These are phyloP conservation scores for Drosophila nebulosa DNA, from an alignment of 1,140 invertebrate species.

Conservation along the genomic window DNA sequence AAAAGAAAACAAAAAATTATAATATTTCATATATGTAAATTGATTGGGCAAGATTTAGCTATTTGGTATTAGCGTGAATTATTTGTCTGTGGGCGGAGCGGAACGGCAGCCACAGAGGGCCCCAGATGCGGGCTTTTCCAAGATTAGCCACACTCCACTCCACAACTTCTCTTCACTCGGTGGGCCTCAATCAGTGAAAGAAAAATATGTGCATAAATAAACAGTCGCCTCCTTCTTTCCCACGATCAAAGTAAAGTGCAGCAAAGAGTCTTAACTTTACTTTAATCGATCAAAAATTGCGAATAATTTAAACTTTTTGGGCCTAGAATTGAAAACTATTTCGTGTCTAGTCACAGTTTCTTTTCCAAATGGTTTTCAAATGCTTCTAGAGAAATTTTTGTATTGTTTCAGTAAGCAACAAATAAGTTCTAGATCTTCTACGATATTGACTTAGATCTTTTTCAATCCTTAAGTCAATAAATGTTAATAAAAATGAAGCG, in stretches of 20 bases:
- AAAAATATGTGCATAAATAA: neutral
- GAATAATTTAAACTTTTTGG: no score
- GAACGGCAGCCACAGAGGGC: slow-evolving; percentile 16
- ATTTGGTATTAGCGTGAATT: slow-evolving; percentile 25
- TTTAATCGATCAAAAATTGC: no score
- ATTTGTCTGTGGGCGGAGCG: slow-evolving; percentile 48
- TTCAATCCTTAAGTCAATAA: no score
- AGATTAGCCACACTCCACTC: neutral
- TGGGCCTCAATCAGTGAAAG: neutral
- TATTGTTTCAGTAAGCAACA: no score
- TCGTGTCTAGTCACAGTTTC: no score
- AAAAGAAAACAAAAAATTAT: slow-evolving; percentile 55
- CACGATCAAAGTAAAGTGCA: neutral
- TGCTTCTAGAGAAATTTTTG: no score
- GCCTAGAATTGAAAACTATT: no score
- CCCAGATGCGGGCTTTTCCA: neutral
- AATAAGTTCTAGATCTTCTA: no score
- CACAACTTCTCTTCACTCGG: neutral
- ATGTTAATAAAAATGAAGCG: no score
- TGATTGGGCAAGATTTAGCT: slow-evolving; percentile 34
- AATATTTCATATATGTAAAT: slow-evolving; percentile 61
- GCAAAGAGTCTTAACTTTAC: neutral
- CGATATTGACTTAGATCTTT: no score
- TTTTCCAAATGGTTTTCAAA: no score
- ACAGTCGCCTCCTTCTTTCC: neutral